Conservation (phyloP, 2,888 invertebrate species). For the Dryobotodes eremita region DNA sequence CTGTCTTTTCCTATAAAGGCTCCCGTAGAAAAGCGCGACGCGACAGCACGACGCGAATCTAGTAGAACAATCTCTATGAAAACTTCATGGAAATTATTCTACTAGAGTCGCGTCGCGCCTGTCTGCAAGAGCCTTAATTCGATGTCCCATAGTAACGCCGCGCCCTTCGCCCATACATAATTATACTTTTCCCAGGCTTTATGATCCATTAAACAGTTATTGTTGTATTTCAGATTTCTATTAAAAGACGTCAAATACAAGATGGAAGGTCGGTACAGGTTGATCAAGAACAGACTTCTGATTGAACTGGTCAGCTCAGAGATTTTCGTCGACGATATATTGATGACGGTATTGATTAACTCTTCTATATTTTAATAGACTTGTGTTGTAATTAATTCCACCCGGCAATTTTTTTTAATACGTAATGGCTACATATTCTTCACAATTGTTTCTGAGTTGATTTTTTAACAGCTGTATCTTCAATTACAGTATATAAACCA, state of each 20-base stretch:
- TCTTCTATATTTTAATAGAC: neutral
- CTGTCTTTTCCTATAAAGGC: no score
- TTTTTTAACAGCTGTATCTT: neutral
- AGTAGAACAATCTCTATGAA: no score
- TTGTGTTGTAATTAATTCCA: neutral
- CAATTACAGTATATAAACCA: slow-evolving; percentile 73
- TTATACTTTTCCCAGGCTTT: neutral
- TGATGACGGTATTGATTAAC: slow-evolving; percentile 75
- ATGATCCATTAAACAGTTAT: neutral
- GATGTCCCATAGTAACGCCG: no score
- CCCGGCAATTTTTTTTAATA: neutral
- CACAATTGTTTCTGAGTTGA: neutral
- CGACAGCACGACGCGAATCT: no score
- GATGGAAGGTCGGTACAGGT: slow-evolving; percentile 80
- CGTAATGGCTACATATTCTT: neutral
- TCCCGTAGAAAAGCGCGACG: no score
- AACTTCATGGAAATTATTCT: no score
- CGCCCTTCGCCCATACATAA: neutral
- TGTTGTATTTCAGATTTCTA: slow-evolving; percentile 73
- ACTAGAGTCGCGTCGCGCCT: no score
- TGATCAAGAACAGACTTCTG: slow-evolving; percentile 75
- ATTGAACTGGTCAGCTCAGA: slow-evolving; percentile 79
- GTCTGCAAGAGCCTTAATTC: no score
- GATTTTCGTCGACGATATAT: slow-evolving; percentile 69
- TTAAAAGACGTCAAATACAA: slow-evolving; percentile 78